Percentiles rank a stretch among this genome's conserved stretches.
Evolutionary conservation across 2,797 vertebrate genomes (phyloP).

Genomic region (Lacerta viridis): DNA sequence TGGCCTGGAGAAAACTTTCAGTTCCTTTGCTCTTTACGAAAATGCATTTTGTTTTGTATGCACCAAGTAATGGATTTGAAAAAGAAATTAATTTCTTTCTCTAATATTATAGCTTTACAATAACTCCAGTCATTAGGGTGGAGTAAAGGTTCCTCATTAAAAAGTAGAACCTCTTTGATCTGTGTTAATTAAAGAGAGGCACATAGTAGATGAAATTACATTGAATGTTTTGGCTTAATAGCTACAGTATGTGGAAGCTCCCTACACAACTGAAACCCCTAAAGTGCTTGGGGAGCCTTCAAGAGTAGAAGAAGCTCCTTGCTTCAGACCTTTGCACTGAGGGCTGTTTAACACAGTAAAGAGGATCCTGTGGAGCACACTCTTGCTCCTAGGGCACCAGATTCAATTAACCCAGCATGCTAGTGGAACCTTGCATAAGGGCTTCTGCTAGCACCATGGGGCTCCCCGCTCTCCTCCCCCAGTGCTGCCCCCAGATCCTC

Average conservation of each 20-base stretch:
- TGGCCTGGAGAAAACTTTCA: background rate
- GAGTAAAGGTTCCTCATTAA: constrained; percentile 3
- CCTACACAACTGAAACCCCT: background rate
- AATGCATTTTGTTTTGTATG: constrained; percentile 21
- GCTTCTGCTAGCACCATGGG: too few relatives aligned
- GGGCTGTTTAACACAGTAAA: background rate
- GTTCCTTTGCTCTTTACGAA: background rate
- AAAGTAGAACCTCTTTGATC: constrained; percentile 20
- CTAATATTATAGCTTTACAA: background rate
- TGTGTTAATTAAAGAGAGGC: constrained; percentile 5
- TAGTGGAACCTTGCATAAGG: too few relatives aligned
- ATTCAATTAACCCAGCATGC: too few relatives aligned
- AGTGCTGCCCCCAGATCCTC: too few relatives aligned
- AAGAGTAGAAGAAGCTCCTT: background rate
- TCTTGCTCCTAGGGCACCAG: too few relatives aligned
- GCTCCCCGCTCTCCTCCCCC: too few relatives aligned
- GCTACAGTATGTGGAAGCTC: constrained; percentile 20
- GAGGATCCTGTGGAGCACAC: too few relatives aligned
- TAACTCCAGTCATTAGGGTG: background rate
- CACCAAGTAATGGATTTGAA: background rate
- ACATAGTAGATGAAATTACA: background rate
- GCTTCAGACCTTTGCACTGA: background rate
- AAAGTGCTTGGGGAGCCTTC: background rate
- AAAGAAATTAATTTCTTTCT: constrained; percentile 14
- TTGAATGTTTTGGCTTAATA: constrained; percentile 24